phyloP scores from a whole-genome alignment of 2,888 invertebrate genomes.

The Lacanobia oleracea region DNA sequence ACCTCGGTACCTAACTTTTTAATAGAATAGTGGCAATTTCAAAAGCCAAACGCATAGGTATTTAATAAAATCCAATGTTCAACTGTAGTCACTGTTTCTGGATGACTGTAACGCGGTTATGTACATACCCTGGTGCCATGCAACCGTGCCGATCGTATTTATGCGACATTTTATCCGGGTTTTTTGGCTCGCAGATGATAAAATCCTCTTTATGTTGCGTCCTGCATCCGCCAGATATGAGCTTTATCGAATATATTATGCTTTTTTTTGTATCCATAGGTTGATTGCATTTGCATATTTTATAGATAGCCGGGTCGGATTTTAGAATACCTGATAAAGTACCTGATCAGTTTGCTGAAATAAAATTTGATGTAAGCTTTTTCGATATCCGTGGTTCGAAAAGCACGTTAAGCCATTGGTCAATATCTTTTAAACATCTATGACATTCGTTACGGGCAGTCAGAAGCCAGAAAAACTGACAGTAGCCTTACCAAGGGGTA shows the following conservation, averaged over 20 bases:
- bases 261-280: conserved; percentile 4
- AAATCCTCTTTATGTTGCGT: conserved; percentile 38
- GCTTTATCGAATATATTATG: conserved; percentile 36
- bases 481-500: no score
- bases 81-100: background rate
- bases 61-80: conserved; percentile 16
- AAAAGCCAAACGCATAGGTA: background rate
- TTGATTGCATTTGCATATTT: conserved; percentile 43
- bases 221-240: conserved; percentile 51
- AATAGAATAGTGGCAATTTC: background rate
- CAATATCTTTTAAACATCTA: no score
- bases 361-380: background rate
- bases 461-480: no score
- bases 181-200: conserved; percentile 42
- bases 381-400: no score
- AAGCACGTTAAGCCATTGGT: no score
- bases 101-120: conserved; percentile 17
- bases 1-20: background rate
- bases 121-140: conserved; percentile 27
- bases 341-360: background rate
- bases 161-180: conserved; percentile 27
- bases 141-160: conserved; percentile 12
- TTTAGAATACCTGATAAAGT: background rate
- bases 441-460: no score
- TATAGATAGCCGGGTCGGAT: background rate